Conservation (phyloP, 1,140 invertebrate genomes). For the Drosophila tsacasi region DNA sequence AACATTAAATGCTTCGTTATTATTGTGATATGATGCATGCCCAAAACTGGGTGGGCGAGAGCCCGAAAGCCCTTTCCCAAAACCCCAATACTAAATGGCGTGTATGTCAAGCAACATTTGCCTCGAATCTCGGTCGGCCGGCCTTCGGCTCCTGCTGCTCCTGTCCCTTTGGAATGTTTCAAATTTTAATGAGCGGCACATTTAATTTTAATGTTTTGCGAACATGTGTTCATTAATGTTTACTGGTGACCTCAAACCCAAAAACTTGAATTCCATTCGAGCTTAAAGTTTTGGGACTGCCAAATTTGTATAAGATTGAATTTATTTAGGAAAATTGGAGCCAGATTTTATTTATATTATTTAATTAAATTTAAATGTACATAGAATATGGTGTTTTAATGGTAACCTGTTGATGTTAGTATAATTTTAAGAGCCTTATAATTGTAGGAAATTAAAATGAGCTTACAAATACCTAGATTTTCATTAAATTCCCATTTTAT, state of each 20-base stretch:
- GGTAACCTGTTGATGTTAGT: not conserved
- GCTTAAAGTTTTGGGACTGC: slow-evolving; percentile 16
- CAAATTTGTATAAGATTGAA: slow-evolving; percentile 29
- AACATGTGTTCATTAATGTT: slow-evolving; percentile 80
- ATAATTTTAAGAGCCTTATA: no score
- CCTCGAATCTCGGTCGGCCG: slow-evolving; percentile 29
- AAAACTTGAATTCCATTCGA: slow-evolving; percentile 11
- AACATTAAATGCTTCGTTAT: slow-evolving; percentile 82
- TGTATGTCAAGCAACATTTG: slow-evolving; percentile 67
- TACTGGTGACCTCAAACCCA: slow-evolving; percentile 31
- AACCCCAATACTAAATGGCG: slow-evolving; percentile 28
- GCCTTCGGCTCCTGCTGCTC: slow-evolving; percentile 1
- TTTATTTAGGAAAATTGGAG: not conserved
- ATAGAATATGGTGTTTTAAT: no score
- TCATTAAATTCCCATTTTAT: not conserved
- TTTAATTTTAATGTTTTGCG: slow-evolving; percentile 79
- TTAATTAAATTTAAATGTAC: no score
- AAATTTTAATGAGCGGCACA: slow-evolving; percentile 78
- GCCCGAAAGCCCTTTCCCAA: slow-evolving; percentile 1
- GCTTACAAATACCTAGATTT: not conserved
- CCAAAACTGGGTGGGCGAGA: slow-evolving; percentile 19
- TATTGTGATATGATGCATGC: slow-evolving; percentile 74
- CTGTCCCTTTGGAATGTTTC: slow-evolving; percentile 58
- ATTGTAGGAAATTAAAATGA: not conserved
- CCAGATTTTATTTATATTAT: not conserved